phyloP scores from a whole-genome alignment of 2,113 vertebrate genomes.

The Seriola quinqueradiata region DNA sequence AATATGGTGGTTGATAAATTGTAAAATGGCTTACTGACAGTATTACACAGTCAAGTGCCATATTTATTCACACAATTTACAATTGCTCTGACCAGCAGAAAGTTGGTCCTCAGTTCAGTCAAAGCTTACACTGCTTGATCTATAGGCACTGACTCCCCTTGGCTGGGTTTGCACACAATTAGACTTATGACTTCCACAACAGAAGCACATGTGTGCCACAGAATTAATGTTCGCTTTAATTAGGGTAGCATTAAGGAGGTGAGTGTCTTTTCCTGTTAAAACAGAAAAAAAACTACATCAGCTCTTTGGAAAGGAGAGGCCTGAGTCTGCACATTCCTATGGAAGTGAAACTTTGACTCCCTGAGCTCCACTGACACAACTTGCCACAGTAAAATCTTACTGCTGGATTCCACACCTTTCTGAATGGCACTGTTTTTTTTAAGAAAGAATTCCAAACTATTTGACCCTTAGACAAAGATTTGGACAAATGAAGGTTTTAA shows the following conservation, averaged over 20 bases:
- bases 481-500: background rate
- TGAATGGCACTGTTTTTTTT: background rate
- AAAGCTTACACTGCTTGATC: background rate
- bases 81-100: background rate
- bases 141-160: background rate
- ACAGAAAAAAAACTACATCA: conserved; percentile 28
- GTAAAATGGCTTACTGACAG: too few relatives aligned
- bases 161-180: background rate
- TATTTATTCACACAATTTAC: background rate
- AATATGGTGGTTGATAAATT: too few relatives aligned
- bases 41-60: background rate
- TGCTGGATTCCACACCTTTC: background rate
- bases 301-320: conserved; percentile 20
- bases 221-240: conserved; percentile 42
- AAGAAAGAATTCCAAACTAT: background rate
- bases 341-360: conserved; percentile 28
- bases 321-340: conserved; percentile 67
- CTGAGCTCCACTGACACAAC: background rate
- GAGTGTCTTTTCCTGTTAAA: conserved; percentile 26
- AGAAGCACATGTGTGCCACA: background rate
- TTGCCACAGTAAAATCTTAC: background rate
- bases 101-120: background rate
- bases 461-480: background rate
- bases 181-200: background rate
- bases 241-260: conserved; percentile 44